These are phyloP conservation scores for Prietella phreatophila DNA, from an alignment of 2,113 vertebrate species.

Conservation along the genomic window DNA sequence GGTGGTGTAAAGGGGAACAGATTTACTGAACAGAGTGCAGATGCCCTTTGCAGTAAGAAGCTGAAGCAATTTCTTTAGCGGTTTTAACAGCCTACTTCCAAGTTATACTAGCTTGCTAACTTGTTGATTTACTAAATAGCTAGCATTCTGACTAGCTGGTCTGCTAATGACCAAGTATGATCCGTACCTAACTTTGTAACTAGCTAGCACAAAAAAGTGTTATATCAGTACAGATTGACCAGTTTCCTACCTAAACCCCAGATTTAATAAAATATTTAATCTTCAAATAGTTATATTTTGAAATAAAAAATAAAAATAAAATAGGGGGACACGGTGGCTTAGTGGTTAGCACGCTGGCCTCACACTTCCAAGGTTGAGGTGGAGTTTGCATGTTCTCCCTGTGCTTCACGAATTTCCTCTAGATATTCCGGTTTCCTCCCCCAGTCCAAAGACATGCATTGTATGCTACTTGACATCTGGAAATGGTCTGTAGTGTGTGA, in stretches of 20 bases:
- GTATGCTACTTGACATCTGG: too few relatives aligned
- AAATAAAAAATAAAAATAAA: not conserved
- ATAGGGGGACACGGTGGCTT: too few relatives aligned
- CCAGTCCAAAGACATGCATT: too few relatives aligned
- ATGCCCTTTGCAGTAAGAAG: not conserved
- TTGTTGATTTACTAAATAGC: not conserved
- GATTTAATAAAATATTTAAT: not conserved
- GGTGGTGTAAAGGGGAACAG: conserved; percentile 18
- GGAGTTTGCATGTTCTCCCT: too few relatives aligned
- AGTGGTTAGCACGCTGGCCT: too few relatives aligned
- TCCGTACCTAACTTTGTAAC: not conserved
- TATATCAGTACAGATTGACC: not conserved
- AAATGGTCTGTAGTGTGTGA: too few relatives aligned
- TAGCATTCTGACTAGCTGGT: not conserved
- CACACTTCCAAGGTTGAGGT: too few relatives aligned
- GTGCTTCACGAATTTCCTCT: too few relatives aligned
- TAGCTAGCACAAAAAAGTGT: not conserved
- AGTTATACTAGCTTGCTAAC: not conserved
- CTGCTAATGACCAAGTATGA: not conserved
- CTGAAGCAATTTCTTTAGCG: not conserved
- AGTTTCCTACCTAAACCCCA: not conserved
- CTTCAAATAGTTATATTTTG: not conserved
- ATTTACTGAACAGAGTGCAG: conserved; percentile 16
- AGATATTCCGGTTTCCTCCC: too few relatives aligned
- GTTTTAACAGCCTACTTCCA: not conserved